Evolutionary conservation across 2,797 vertebrate genomes (phyloP), one percentile per base, ranked within the genome.

Genomic region (Austrolebias charrua): DNA sequence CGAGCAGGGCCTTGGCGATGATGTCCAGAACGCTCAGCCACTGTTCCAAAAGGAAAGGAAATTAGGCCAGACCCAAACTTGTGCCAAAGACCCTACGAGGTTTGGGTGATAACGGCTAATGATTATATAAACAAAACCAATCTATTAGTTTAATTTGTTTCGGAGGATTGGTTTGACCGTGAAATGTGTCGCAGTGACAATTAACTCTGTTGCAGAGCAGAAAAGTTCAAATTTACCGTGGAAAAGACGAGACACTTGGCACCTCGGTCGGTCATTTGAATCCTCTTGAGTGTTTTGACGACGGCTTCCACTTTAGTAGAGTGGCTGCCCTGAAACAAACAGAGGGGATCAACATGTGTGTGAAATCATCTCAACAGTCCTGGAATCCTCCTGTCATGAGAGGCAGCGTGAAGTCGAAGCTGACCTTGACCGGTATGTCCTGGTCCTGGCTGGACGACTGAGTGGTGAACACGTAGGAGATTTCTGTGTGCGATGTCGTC

Each of bases 221-320:
- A 24, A 43, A 5, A 19, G 70, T 73, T 78, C 40, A 33, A 40
- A 7, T 69, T 91, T 95, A 99, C 98, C 92, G 95, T 97, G 75
- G 98, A 99, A 86, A 98, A 99, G 59, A 99, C 97, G 0, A 99
- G 93, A 18, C 97, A 95, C 89, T 99, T 99, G 65, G 97, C 96
- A 16, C 94, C 94, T 0, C 95, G 94, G 76, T 98, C 92, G 69
- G 89, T 93, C 59, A 87, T 90, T 63, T 98, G 96, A 78, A 99
- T 97, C 93, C 94, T 96, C 91, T 95, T 96, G 76, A 99, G 91
- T 1, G 95, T 96, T 89, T 96, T 92, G 75, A 99, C 93, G 68
- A 99, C 96, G 6, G 97, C 98, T 89, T 99, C 98, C 75, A 99
- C 97, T 91, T 99, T 99, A 70, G 98, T 99, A 0, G 98, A 99